phyloP scores from a whole-genome alignment of 2,113 vertebrate genomes.

The human region DNA sequence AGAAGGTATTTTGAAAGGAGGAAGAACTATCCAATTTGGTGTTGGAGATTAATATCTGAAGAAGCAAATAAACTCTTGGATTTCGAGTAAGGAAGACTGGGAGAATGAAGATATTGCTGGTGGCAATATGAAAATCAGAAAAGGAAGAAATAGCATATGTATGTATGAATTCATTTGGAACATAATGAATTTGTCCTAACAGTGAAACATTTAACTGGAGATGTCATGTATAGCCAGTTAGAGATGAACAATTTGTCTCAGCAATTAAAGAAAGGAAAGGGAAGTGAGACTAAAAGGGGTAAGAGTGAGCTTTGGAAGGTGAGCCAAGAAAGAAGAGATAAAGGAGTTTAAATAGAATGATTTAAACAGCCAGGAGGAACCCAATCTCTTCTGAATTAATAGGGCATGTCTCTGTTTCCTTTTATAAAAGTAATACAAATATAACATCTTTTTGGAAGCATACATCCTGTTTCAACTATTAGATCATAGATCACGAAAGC shows the following conservation, averaged over 20 bases:
- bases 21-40: background rate
- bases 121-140: background rate
- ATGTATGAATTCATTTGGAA: background rate
- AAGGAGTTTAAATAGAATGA: constrained; percentile 16
- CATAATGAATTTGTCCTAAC: background rate
- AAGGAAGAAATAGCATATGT: background rate
- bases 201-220: background rate
- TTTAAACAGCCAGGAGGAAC: constrained; percentile 23
- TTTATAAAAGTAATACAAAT: constrained; percentile 43
- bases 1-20: background rate
- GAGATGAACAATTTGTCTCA: background rate
- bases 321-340: background rate
- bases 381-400: constrained; percentile 21
- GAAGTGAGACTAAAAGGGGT: background rate
- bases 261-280: background rate
- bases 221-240: background rate
- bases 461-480: constrained; percentile 57
- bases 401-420: background rate
- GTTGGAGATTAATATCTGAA: background rate
- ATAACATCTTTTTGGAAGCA: constrained; percentile 47
- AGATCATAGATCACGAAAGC: constrained; percentile 55
- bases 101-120: background rate
- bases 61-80: background rate
- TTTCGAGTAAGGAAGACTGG: constrained; percentile 6
- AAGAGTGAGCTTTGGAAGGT: background rate